Evolutionary conservation across 2,888 invertebrate species (phyloP), one percentile per base, ranked within the genome.

Genomic region (Agrochola lychnidis): DNA sequence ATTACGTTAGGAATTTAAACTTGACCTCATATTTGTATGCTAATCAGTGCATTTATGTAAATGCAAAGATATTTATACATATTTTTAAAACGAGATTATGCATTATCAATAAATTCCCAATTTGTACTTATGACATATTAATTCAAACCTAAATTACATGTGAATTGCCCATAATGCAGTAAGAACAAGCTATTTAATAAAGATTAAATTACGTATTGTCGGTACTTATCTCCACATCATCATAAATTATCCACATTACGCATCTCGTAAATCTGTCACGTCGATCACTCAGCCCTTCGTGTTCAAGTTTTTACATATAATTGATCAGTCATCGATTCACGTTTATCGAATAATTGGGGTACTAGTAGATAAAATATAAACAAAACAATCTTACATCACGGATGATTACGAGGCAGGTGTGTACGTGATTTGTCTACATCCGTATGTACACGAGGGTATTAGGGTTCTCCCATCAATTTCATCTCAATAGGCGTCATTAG

Each of bases 401-500:
- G 68, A 45, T 74, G 69, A 87, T 82, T 73, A 84, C n/a, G 85
- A 87, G 85, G 79, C 82, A 87, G 80, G 72, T 83, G 70, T 82
- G 76, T 81, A 87, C 78, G 76, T 83, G 82, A 83, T 87, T 84
- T 84, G 78, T 78, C 73, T 72, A 89, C 85, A 93, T 93, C 91
- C 90, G 91, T 86, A 79, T 89, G 70, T 59, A 75, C 69, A 85
- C 71, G 82, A 78, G 82, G 88, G 85, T 85, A 90, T 90, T 90
- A 87, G 91, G 90, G 85, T 91, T 89, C 88, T 91, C 91, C 91
- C 91, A 92, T 92, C 89, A 89, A 88, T 88, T 89, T 85, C 85
- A 88, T 91, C 88, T 91, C 86, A 85, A 92, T 89, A 89, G 85
- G 70, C 84, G 86, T 91, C 87, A 91, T 92, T 91, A 91, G 82